Evolutionary conservation across 2,888 invertebrate genomes (phyloP).

Genomic region (Andrena camellia): DNA sequence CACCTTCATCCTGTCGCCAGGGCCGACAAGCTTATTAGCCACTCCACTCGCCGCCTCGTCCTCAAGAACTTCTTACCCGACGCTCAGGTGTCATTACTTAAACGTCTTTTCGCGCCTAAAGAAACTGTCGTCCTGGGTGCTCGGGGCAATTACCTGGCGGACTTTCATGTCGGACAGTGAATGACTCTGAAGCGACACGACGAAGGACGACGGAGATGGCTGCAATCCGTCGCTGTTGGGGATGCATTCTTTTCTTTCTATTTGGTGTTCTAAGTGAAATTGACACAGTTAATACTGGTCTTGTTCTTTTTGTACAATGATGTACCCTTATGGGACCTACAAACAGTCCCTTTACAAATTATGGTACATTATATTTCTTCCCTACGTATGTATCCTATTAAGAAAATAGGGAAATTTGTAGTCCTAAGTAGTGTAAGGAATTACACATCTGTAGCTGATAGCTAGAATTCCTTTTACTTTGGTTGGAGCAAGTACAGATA

Average conservation of each 20-base stretch:
- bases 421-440: too few species aligned
- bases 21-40: slow-evolving; percentile 65
- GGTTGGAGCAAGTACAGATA: too few species aligned
- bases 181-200: neutral
- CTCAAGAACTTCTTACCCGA: slow-evolving; percentile 40
- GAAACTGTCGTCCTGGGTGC: slow-evolving; percentile 7
- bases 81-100: slow-evolving; percentile 34
- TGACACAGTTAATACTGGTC: too few species aligned
- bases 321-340: too few species aligned
- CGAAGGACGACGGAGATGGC: neutral
- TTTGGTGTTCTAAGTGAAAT: neutral
- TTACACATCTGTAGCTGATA: too few species aligned
- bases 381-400: too few species aligned
- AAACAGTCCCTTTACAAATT: too few species aligned
- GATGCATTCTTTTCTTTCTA: neutral
- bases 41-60: slow-evolving; percentile 38
- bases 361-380: too few species aligned
- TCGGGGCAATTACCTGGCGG: slow-evolving; percentile 18
- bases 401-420: too few species aligned
- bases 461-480: too few species aligned
- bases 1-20: slow-evolving; percentile 43
- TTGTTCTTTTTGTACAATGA: too few species aligned
- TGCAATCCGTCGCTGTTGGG: neutral
- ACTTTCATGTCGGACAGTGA: neutral
- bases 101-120: slow-evolving; percentile 42